Evolutionary conservation across 2,113 vertebrate genomes (phyloP), one percentile per base, ranked within the genome.

Genomic region (Engraulis encrasicolus): DNA sequence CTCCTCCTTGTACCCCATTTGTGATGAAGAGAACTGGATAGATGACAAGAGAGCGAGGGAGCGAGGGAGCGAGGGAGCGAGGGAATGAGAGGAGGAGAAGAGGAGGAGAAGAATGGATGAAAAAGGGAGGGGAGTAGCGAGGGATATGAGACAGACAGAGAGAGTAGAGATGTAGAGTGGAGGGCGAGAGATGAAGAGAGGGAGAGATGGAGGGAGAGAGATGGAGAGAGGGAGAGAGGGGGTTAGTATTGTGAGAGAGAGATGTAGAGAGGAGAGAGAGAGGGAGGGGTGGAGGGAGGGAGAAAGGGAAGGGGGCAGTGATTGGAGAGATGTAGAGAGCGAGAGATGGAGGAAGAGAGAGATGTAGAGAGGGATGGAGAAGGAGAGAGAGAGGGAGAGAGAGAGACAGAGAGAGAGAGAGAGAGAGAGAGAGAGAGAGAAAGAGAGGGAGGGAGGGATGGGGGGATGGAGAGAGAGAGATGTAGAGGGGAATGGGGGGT

Each of bases 361-460:
- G 74, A 81, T 48, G 45, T 6, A 78, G 66, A 58, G 19, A 34
- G 19, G 18, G 78, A 49, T 78, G 49, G 78, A 81, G 61, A 45
- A 85, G 38, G 80, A 50, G 45, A 27, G n/a, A 80, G 54, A 23
- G 7, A 77, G 9, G 79, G 3, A 74, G 79, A 50, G 66, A 1
- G 14, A n/a, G 89, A 92, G 91, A 86, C 85, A 87, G 89, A 87
- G 85, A 87, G n/a, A 50, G 45, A 27, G n/a, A 80, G 54, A 23
- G 7, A 77, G 9, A 74, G 3, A 74, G 79, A 50, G 66, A 1
- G 14, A n/a, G 89, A 92, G 91, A 86, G 86, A 87, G 89, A 87
- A 84, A 87, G n/a, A 9, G 54, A n/a, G 54, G 6, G 11, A 9
- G 19, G 11, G 90, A 92, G 90, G 86, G n/a, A 45, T 9, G 9